Base-by-base conservation (phyloP, 2,113 vertebrate genomes). In the Rhadina sibilatrix region DNA sequence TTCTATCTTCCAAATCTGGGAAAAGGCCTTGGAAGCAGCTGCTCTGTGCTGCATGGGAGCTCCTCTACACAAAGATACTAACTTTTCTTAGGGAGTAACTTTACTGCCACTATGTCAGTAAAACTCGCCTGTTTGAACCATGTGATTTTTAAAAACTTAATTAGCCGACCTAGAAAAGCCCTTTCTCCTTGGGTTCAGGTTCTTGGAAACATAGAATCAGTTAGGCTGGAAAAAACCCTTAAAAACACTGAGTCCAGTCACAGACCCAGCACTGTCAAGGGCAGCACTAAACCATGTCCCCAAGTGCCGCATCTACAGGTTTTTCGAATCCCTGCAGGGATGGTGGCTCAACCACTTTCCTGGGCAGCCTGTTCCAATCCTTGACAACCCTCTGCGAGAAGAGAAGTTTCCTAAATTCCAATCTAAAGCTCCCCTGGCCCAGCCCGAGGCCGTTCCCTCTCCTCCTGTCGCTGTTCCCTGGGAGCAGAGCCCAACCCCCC, bases 271-370 rank as follows among this genome's bases (percentile, higher is more conserved):
- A 23, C 16, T 40, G 7, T 22, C 44, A 78, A 49, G 31, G 31
- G 38, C 21, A 35, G 18, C 31, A 3, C 9, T 70, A 33, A 74
- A n/a, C 14, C 9, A 5, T 15, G 46, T 60, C 19, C 21, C 5
- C n/a, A 31, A 0, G 12, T 4, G 2, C 13, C n/a, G 35, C 6
- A 15, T 44, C 18, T 33, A 15, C 30, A 9, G 0, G 0, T 28
- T 47, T 79, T 80, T 61, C 44, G 66, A 59, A 63, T 54, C 28
- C 16, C 35, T 68, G 3, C 25, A 35, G 44, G 47, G 5, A 9
- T 15, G 17, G 20, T 61, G 66, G 31, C 27, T 52, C 66, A 16
- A 25, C 11, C 33, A 25, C 12, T 56, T 50, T 15, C 11, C 37
- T 25, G 21, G 7, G 7, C 12, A 53, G 49, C 10, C 38, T 54